Base-by-base conservation (phyloP, 2,113 vertebrate species). In the Elgaria multicarinata region DNA sequence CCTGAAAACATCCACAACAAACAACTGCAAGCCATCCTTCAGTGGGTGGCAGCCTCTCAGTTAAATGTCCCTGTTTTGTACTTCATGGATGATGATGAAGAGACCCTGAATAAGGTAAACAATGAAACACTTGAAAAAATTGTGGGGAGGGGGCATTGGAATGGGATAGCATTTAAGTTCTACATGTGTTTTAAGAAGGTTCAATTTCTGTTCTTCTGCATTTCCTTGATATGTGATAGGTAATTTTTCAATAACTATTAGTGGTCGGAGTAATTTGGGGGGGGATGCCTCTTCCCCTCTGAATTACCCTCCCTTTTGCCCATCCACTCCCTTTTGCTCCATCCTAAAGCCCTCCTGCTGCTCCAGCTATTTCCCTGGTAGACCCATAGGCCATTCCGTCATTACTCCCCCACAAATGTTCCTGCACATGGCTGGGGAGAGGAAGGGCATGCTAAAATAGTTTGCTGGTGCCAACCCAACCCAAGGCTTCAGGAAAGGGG, bases 41-140 rank as follows among this genome's bases (percentile, higher is more conserved):
- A 96, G 44, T 92, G 94, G 94, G 83, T 95, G 22, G 92, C 86
- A 2, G 95, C 96, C 81, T 95, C 95, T 10, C 94, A 95, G 89
- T 84, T 94, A 90, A 95, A 95, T 0, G 42, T 96, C n/a, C 92
- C 93, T 39, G 93, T 90, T 53, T 86, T 95, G 67, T 95, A 78
- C 75, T 95, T 95, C 86, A 95, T 86, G 55, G 94, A 92, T 46
- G 93, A 95, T 0, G 66, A 94, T 2, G 92, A 96, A 79, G 96
- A 94, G 7, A 93, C 94, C 71, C 91, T 95, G 83, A 93, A 95
- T 83, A 96, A 96, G 95, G 96, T 96, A 93, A 95, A 89, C 42
- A 36, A 72, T 46, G 58, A 87, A 78, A 39, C 14, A 77, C 10
- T 24, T 28, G 74, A 24, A 55, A 6, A 28, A 9, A 50, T 18